Evolutionary conservation across 2,888 invertebrate species (phyloP), one percentile per base, ranked within the genome.

Genomic region (Eristalis arbustorum): DNA sequence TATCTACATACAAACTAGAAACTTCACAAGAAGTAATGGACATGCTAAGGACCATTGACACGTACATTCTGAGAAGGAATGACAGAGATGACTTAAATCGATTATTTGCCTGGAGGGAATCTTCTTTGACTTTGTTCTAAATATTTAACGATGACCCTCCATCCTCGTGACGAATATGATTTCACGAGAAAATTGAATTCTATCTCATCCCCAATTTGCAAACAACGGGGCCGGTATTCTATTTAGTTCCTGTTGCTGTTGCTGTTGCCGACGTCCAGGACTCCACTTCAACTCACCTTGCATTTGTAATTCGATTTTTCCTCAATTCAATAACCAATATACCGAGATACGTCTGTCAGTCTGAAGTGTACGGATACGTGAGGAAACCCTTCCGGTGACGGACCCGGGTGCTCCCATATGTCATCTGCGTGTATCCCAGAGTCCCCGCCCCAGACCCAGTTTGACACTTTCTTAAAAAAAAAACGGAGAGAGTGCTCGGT

Each of bases 291-390:
- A 68, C 57, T 57, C 64, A 67, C 42, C 62, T 67, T 72, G 62
- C 23, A 49, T 76, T 69, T 23, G 72, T 76, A 80, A 84, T 73
- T 84, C 76, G 72, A 84, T 76, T 85, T 77, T 77, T 77, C 77
- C 76, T 31, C 85, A 81, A 85, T 81, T 77, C 73, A 61, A 74
- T 85, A 85, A 85, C 69, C 81, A 77, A 82, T 74, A 78, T 78
- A 59, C 23, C 13, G 59, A 49, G 49, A 13, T 8, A 37, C 61
- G 56, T 64, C 77, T 78, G 77, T 74, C 77, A 78, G 40, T 40
- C 57, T 74, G 64, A 77, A 77, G 76, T 74, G 73, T 73, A 69
- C 68, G 22, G 62, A 56, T 40, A 67, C 22, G 22, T 23, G 56
- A 6, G 37, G 67, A 68, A 73, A 23, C 62, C 72, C 62, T 63